A percentile compares a stretch with the other conserved stretches of the same genome.
phyloP scores from a whole-genome alignment of 64 coral and sea anemone genomes.

The Dendronephthya gigantea region DNA sequence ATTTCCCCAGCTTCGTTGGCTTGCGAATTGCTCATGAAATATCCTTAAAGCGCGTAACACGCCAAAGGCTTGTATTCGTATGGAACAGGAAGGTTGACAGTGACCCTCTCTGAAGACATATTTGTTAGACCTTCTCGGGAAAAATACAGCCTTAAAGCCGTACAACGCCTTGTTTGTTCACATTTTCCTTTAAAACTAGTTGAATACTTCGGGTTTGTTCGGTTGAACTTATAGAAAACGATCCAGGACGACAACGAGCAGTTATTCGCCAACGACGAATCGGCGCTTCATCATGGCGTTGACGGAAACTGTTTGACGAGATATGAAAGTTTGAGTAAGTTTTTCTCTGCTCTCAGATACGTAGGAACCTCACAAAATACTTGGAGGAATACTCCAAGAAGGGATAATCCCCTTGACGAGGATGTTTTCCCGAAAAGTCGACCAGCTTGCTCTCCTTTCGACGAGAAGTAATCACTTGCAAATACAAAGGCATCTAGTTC shows the following conservation, averaged over 20 bases:
- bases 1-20: background rate
- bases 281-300: background rate
- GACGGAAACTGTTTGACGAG: background rate
- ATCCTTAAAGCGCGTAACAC: background rate
- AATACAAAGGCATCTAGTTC: slow-evolving; percentile 8
- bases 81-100: slow-evolving; percentile 1
- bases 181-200: background rate
- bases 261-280: background rate
- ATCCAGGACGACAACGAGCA: background rate
- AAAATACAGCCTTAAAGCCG: background rate
- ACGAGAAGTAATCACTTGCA: slow-evolving; percentile 13
- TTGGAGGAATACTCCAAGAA: slow-evolving; percentile 17
- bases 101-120: background rate
- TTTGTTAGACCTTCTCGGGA: background rate
- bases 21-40: slow-evolving; percentile 7
- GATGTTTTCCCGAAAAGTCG: background rate
- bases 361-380: background rate
- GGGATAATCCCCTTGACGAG: slow-evolving; percentile 7
- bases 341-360: background rate
- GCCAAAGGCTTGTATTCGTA: background rate
- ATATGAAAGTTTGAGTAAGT: background rate
- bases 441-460: background rate
- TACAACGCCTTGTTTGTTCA: background rate
- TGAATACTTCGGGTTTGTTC: background rate
- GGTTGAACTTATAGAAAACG: background rate